Base-by-base conservation (phyloP, 2,113 vertebrate genomes). In the Jaculus jaculus region DNA sequence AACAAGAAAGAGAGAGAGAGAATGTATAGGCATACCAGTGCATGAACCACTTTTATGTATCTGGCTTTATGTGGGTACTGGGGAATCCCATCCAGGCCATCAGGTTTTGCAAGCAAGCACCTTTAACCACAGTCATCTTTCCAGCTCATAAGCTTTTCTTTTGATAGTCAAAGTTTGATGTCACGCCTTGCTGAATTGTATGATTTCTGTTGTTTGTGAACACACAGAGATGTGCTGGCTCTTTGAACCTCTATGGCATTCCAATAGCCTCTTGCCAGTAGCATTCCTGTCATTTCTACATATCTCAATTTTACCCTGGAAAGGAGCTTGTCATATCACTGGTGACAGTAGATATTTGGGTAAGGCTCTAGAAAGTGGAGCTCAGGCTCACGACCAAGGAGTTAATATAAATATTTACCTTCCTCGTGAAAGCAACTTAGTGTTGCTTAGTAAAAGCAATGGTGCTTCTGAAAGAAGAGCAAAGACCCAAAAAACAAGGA, bases 151-250 rank as follows among this genome's bases (percentile, higher is more conserved):
- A 54, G 54, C 54, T 15, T 42, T 34, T 26, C 15, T 28, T 39
- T 15, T 8, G 23, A 93, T 68, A 94, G 69, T 86, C 68, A 63
- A 96, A 13, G 23, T 96, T 96, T 73, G 61, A 11, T 96, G 95
- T 95, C 93, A 94, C 94, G 91, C 96, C 93, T 97, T 97, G 95
- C 97, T 98, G 93, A 97, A 81, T 97, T 93, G 94, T 92, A 95
- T 86, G 92, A 91, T 97, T 97, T 97, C 87, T 97, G 71, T 94
- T 96, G 54, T 97, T 97, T 96, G 87, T 72, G 61, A 37, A 30
- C 60, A 58, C 42, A 24, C 60, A 96, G 87, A 97, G 93, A 96
- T 87, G 73, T 92, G 74, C 0, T 68, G 96, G 89, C 87, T 95
- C 95, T 96, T 94, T 95, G 97, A 97, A 68, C 58, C 39, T 73